These are phyloP conservation scores for Epinephelus awoara DNA, from an alignment of 2,797 vertebrate genomes.

Conservation along the genomic window DNA sequence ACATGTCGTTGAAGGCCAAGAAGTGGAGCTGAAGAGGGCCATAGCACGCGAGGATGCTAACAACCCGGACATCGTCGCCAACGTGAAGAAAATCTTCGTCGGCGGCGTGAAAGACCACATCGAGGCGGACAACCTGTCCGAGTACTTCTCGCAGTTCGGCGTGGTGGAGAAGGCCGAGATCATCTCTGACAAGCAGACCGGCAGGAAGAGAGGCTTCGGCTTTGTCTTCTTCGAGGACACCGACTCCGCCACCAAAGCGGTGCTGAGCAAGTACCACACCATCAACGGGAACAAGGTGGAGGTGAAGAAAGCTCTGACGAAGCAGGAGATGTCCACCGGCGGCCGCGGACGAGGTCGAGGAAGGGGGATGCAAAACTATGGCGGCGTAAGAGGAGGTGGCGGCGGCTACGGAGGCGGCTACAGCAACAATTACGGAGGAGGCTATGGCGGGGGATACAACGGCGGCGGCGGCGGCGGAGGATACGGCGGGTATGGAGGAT, in stretches of 20 bases:
- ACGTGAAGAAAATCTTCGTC: constrained; percentile 98
- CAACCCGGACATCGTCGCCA: constrained; percentile 94
- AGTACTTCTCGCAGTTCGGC: constrained; percentile 95
- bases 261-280: constrained; percentile 94
- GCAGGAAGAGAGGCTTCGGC: constrained; percentile 97
- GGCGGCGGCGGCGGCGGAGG: constrained; percentile 86
- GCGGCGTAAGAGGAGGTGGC: constrained; percentile 85
- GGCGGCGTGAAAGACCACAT: constrained; percentile 95
- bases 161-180: constrained; percentile 96
- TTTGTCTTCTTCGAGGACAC: constrained; percentile 97
- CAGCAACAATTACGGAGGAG: constrained; percentile 84
- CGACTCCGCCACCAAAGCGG: constrained; percentile 96
- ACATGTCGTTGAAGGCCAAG: constrained; percentile 95
- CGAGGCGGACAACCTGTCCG: constrained; percentile 89
- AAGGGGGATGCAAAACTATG: constrained; percentile 87
- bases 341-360: constrained; percentile 80
- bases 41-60: constrained; percentile 96
- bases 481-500: constrained; percentile 90
- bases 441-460: constrained; percentile 82
- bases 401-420: constrained; percentile 82
- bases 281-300: constrained; percentile 97
- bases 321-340: constrained; percentile 92
- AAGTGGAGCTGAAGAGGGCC: constrained; percentile 96
- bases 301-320: constrained; percentile 97
- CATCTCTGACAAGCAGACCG: constrained; percentile 97